These are phyloP conservation scores for Cossypha polioptera DNA, from an alignment of 2,797 vertebrate species.

Conservation along the genomic window DNA sequence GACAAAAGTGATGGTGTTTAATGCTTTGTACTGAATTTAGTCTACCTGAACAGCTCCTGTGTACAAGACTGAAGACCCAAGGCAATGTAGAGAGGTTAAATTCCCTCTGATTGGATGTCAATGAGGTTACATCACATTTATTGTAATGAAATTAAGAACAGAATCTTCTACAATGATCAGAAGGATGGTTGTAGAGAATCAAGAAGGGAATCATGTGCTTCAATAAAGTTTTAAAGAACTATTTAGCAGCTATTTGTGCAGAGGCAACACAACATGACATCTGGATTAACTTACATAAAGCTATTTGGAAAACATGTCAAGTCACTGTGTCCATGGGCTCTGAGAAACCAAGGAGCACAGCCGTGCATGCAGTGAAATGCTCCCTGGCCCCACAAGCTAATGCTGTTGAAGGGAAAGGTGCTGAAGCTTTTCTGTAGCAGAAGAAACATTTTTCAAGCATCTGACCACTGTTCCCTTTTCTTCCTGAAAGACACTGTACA, in stretches of 20 bases:
- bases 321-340: background rate
- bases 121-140: background rate
- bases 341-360: background rate
- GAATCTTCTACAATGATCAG: background rate
- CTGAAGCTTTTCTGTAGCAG: background rate
- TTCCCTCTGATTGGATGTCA: background rate
- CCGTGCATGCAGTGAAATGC: accelerated
- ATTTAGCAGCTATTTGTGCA: background rate
- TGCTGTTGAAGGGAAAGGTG: background rate
- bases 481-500: background rate
- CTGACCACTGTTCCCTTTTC: background rate
- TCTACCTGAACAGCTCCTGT: background rate
- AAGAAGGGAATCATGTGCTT: background rate
- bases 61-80: background rate
- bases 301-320: background rate
- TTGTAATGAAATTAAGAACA: background rate
- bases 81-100: background rate
- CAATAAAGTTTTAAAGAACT: background rate
- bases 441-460: background rate
- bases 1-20: background rate
- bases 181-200: background rate
- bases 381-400: accelerated
- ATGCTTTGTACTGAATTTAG: background rate
- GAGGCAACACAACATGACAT: background rate
- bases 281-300: background rate